These are phyloP conservation scores for Macrotis lagotis DNA, from an alignment of 2,113 vertebrate genomes.

Conservation along the genomic window DNA sequence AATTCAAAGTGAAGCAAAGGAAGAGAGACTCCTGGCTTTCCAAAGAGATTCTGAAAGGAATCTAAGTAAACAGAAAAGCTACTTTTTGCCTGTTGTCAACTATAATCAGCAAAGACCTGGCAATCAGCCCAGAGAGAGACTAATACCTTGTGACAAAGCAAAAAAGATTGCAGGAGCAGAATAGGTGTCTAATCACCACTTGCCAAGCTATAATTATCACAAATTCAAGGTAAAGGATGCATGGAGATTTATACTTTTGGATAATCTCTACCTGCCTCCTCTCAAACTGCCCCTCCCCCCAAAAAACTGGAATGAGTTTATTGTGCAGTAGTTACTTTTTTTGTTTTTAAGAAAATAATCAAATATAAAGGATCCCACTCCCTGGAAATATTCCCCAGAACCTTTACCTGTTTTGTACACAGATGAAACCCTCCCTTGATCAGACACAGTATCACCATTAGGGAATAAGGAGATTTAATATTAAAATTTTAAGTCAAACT, in stretches of 20 bases:
- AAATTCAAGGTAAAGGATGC: constrained; percentile 54
- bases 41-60: constrained; percentile 56
- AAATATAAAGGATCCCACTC: too few species aligned
- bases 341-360: too few species aligned
- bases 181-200: constrained; percentile 49
- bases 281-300: constrained; percentile 43
- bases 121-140: constrained; percentile 68
- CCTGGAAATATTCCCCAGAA: neutral
- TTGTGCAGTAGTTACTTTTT: neutral
- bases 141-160: constrained; percentile 66
- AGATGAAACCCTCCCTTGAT: neutral
- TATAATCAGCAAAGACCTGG: constrained; percentile 73
- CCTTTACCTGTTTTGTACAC: neutral
- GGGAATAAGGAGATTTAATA: neutral
- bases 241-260: constrained; percentile 17
- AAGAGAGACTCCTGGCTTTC: constrained; percentile 56
- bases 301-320: constrained; percentile 52
- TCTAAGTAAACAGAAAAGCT: constrained; percentile 64
- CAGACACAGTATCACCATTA: neutral
- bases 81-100: constrained; percentile 73
- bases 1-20: constrained; percentile 65
- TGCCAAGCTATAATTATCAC: constrained; percentile 33
- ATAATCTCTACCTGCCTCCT: neutral
- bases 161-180: constrained; percentile 65
- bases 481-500: neutral